Percentiles rank a stretch among this genome's conserved stretches.
Conservation (phyloP, 2,888 invertebrate species). For the Maniola hyperantus region DNA sequence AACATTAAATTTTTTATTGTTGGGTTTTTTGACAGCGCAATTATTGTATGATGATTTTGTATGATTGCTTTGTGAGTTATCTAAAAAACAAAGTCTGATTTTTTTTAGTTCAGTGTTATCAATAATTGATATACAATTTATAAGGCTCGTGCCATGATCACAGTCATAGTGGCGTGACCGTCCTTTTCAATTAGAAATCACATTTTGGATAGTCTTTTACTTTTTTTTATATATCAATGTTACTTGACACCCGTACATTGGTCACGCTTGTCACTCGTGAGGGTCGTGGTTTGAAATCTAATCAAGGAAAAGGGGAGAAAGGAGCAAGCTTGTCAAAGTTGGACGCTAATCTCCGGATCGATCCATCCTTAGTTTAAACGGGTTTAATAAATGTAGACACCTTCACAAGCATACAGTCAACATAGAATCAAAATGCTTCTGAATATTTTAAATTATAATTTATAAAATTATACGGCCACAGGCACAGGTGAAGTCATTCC, state of each 20-base stretch:
- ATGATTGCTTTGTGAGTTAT: no score
- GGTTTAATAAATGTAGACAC: slow-evolving; percentile 1
- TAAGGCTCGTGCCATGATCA: background rate
- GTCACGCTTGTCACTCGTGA: slow-evolving; percentile 14
- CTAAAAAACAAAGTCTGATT: no score
- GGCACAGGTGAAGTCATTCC: no score
- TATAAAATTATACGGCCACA: no score
- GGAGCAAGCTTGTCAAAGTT: slow-evolving; percentile 8
- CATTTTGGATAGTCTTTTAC: slow-evolving; percentile 8
- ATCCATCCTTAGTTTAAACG: slow-evolving; percentile 4
- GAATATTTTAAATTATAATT: background rate
- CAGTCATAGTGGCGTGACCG: background rate
- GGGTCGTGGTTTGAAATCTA: slow-evolving; percentile 20
- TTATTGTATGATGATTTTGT: no score
- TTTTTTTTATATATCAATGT: background rate
- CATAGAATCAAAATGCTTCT: background rate
- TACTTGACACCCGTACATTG: slow-evolving; percentile 15
- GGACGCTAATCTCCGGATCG: slow-evolving; percentile 7
- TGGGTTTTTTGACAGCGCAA: no score
- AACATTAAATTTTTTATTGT: no score
- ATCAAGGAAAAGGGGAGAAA: slow-evolving; percentile 13
- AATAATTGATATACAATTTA: no score
- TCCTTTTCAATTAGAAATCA: slow-evolving; percentile 9
- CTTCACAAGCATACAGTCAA: background rate
- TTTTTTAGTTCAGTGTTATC: no score